These are phyloP conservation scores for Pseudomyrmex gracilis DNA, from an alignment of 1,140 invertebrate species.

Conservation along the genomic window DNA sequence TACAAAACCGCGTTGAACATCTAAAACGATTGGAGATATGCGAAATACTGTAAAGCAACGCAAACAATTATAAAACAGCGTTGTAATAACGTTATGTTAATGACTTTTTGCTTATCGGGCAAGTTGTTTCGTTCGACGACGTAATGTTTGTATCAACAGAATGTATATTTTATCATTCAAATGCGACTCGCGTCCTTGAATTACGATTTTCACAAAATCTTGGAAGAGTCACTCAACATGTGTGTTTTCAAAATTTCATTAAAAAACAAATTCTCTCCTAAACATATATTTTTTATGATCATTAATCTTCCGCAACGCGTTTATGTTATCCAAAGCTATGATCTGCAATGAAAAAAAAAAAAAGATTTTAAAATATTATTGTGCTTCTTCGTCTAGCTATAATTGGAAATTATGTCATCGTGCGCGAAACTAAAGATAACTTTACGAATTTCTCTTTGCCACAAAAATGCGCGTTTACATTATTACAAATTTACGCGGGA, in stretches of 20 bases:
- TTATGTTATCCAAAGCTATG: background rate
- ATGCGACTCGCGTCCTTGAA: too few relatives aligned
- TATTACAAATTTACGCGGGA: background rate
- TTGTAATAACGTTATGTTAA: too few relatives aligned
- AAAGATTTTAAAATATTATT: background rate
- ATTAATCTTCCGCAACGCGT: background rate
- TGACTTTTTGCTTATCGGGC: too few relatives aligned
- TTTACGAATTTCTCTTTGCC: background rate
- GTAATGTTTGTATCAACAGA: too few relatives aligned
- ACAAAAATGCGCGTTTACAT: background rate
- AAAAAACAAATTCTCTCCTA: background rate
- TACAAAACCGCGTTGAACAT: too few relatives aligned
- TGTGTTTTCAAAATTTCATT: background rate
- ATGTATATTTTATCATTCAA: too few relatives aligned
- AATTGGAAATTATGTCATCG: conserved; percentile 2
- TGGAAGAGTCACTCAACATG: too few relatives aligned
- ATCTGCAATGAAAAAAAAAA: background rate
- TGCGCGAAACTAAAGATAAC: background rate
- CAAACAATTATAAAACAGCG: too few relatives aligned
- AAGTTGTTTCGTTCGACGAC: too few relatives aligned
- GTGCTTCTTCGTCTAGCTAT: background rate
- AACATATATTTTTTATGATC: background rate
- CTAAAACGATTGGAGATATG: too few relatives aligned
- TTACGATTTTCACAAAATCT: too few relatives aligned
- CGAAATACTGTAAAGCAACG: too few relatives aligned